phyloP scores from a whole-genome alignment of 2,113 vertebrate species.

The Morone saxatilis region DNA sequence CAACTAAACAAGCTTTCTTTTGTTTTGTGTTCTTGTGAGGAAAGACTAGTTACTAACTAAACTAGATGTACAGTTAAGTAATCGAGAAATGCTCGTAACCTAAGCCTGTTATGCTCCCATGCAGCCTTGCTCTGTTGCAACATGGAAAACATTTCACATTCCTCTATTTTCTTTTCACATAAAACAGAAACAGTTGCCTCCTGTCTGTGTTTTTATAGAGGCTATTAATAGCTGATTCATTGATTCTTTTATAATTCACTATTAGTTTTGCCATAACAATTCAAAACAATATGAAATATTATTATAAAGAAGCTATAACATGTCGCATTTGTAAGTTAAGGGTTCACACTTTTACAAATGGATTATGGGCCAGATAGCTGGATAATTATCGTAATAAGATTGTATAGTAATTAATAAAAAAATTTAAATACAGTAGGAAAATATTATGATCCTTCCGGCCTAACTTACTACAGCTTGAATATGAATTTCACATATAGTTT shows the following conservation, averaged over 20 bases:
- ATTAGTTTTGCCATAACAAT: background rate
- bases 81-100: background rate
- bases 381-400: background rate
- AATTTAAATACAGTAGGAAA: background rate
- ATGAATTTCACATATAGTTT: background rate
- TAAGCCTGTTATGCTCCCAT: background rate
- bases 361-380: rapidly evolving
- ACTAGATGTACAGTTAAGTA: background rate
- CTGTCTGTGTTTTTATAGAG: background rate
- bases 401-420: background rate
- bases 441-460: background rate
- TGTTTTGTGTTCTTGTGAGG: background rate
- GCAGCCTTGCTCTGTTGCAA: background rate
- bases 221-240: background rate
- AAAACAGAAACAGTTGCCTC: background rate
- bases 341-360: background rate
- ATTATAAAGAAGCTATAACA: background rate
- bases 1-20: background rate
- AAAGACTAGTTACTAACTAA: background rate
- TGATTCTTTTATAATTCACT: background rate
- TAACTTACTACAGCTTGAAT: background rate
- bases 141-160: background rate
- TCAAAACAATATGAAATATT: background rate
- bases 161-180: background rate
- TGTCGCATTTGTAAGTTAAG: background rate